Base-by-base conservation (phyloP, 1,140 invertebrate species). In the Zaprionus gabonicus region DNA sequence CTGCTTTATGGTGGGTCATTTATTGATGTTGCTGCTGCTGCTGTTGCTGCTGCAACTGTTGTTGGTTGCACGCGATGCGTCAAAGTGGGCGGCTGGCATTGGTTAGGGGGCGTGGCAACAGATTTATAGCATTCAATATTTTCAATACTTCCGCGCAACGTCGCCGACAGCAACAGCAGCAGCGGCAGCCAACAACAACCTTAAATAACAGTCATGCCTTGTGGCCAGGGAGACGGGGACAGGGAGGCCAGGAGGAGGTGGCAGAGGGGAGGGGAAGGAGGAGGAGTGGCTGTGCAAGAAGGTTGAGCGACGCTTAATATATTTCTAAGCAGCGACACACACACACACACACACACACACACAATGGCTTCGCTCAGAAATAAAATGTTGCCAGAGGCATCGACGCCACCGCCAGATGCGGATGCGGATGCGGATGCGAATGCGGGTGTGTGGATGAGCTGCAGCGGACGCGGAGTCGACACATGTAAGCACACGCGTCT, bases 371-470 rank as follows among this genome's bases (percentile, higher is more conserved):
- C 78, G 68, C 80, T 72, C 72, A 62, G 6, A 59, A 59, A 81
- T 81, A 80, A 71, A 82, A 78, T 73, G 80, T 78, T 82, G 80
- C 80, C 80, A 78, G 69, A 64, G 80, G 74, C 80, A 78, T 69
- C 68, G 77, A 68, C 67, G 60, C 60, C 62, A 64, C 20, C 73
- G n/a, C 41, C 41, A 46, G 41, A 46, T 46, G 41, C 41, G 64
- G 71, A 68, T 55, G 67, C 20, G 20, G 71, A 68, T 55, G 67
- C 31, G 64, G 64, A 68, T 55, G 59, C 31, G 31, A 31, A 31
- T 64, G 66, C 80, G 80, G 80, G 82, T 82, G 80, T 82, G 80
- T 82, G 80, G 76, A 82, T 82, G 80, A 82, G 80, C 80, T 75
- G 69, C 71, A 76, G 62, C 80, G 80, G 80, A 82, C 74, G 80